Evolutionary conservation across 2,797 vertebrate species (phyloP).

Genomic region (Molossus molossus): DNA sequence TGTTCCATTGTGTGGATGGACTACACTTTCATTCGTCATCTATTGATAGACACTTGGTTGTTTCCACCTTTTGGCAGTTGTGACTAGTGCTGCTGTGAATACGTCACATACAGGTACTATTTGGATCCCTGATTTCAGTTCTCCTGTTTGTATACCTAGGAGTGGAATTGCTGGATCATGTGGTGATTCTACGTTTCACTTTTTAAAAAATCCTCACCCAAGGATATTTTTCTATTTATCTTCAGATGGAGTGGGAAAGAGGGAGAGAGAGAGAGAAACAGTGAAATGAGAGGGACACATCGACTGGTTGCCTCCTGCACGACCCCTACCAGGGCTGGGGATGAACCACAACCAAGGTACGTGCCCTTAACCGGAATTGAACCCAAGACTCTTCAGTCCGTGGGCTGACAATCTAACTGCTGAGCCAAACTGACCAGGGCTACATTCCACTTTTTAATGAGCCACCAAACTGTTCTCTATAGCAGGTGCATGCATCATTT

Average conservation of each 20-base stretch:
- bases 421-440: not conserved
- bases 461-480: not conserved
- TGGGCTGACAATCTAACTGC: too few relatives aligned
- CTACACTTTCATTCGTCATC: not conserved
- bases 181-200: not conserved
- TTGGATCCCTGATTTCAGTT: not conserved
- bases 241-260: too few relatives aligned
- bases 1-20: not conserved
- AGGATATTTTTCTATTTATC: too few relatives aligned
- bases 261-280: too few relatives aligned
- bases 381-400: too few relatives aligned
- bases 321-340: too few relatives aligned
- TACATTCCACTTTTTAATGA: not conserved
- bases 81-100: not conserved
- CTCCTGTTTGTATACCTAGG: not conserved
- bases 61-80: not conserved
- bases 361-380: too few relatives aligned
- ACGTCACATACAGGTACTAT: not conserved
- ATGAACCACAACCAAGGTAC: too few relatives aligned
- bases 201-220: not conserved
- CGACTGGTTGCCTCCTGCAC: too few relatives aligned
- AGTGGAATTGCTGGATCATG: not conserved
- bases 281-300: too few relatives aligned
- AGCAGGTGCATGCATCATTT: not conserved
- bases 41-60: not conserved